Conservation (phyloP, 2,797 vertebrate species). For the Salarias fasciatus region DNA sequence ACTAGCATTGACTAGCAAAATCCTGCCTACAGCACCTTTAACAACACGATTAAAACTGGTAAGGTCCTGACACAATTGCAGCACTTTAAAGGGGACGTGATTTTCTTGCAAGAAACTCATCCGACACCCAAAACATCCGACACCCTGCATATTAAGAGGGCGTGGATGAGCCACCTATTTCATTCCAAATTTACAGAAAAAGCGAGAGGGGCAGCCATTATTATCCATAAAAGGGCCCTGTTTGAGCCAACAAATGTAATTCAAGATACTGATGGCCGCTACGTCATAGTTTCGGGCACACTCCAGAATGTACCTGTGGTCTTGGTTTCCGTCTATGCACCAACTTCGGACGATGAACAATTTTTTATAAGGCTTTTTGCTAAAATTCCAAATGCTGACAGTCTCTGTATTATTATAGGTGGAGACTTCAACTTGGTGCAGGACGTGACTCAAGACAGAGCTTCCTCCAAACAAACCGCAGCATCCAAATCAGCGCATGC, state of each 20-base stretch:
- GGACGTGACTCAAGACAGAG: background rate
- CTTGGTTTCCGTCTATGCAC: background rate
- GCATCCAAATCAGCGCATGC: background rate
- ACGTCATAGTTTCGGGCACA: no score
- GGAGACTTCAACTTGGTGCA: background rate
- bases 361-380: background rate
- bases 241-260: background rate
- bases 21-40: no score
- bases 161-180: background rate
- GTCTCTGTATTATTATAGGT: background rate
- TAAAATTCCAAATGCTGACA: background rate
- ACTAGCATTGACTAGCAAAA: no score
- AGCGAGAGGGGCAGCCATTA: background rate
- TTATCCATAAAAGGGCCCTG: background rate
- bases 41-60: background rate
- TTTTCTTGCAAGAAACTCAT: no score
- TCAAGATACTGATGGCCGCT: no score
- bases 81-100: background rate
- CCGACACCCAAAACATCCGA: no score
- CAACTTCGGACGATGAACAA: background rate
- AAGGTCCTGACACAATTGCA: background rate
- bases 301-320: background rate
- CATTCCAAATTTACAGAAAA: background rate
- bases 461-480: background rate
- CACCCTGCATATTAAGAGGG: no score